Percentiles rank a stretch among this genome's conserved stretches.
phyloP scores from a whole-genome alignment of 1,140 invertebrate species.

The Ceratitis capitata region DNA sequence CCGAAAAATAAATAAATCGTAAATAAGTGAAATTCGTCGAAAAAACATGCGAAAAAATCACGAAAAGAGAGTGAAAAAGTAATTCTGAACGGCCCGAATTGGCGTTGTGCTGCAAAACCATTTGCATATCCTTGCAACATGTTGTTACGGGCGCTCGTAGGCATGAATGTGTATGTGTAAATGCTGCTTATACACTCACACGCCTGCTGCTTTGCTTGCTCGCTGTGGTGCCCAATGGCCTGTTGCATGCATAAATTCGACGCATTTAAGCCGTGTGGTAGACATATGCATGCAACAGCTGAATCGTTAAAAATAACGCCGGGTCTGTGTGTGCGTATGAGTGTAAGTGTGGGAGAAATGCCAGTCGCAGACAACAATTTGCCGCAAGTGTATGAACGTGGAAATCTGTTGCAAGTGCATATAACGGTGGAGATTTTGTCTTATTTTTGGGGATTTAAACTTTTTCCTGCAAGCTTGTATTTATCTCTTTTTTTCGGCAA shows the following conservation, averaged over 20 bases:
- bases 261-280: conserved; percentile 10
- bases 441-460: conserved; percentile 7
- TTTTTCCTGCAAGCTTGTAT: neutral
- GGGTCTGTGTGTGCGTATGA: neutral
- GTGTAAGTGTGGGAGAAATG: neutral
- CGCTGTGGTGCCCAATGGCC: neutral
- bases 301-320: neutral
- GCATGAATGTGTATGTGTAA: neutral
- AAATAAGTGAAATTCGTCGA: conserved; percentile 11
- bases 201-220: neutral
- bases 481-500: neutral
- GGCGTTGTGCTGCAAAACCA: neutral
- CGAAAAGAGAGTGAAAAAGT: neutral
- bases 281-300: neutral
- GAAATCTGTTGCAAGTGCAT: conserved; percentile 23
- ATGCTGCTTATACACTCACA: no score
- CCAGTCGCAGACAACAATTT: neutral
- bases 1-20: conserved; percentile 25
- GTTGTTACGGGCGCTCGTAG: neutral
- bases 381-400: conserved; percentile 13
- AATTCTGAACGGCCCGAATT: neutral
- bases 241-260: conserved; percentile 36
- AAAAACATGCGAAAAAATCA: neutral
- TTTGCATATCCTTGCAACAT: conserved; percentile 2
- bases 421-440: neutral